Evolutionary conservation across 2,113 vertebrate species (phyloP).

Genomic region (Opisthocomus hoazin): DNA sequence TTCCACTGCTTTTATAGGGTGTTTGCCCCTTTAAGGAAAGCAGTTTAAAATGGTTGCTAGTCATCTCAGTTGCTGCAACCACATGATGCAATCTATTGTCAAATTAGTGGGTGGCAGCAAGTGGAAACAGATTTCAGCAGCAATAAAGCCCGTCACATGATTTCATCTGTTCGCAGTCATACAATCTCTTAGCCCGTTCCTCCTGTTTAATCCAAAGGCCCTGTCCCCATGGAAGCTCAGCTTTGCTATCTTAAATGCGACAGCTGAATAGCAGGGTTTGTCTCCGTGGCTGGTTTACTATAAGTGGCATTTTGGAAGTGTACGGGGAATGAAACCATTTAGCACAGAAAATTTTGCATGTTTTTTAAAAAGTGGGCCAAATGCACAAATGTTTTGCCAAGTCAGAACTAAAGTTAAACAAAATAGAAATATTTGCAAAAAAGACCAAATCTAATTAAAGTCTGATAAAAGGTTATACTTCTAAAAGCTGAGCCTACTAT

Average conservation of each 20-base stretch:
- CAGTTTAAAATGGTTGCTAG: constrained; percentile 16
- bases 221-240: background rate
- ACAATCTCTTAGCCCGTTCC: background rate
- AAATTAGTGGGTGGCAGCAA: constrained; percentile 48
- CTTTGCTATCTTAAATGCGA: background rate
- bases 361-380: background rate
- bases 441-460: background rate
- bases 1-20: background rate
- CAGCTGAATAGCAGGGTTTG: background rate
- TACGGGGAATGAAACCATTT: background rate
- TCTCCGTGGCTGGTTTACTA: background rate
- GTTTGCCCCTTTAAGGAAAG: constrained; percentile 54
- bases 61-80: constrained; percentile 38
- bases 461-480: background rate
- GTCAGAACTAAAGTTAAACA: background rate
- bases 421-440: background rate
- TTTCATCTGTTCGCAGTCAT: background rate
- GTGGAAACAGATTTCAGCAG: constrained; percentile 65
- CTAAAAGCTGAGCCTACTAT: background rate
- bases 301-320: background rate
- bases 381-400: background rate
- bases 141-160: background rate
- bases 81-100: constrained; percentile 41
- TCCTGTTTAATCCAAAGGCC: background rate
- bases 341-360: background rate